Percentiles rank a stretch among this genome's conserved stretches.
Conservation (phyloP, 2,113 vertebrate species). For the Perca fluviatilis region DNA sequence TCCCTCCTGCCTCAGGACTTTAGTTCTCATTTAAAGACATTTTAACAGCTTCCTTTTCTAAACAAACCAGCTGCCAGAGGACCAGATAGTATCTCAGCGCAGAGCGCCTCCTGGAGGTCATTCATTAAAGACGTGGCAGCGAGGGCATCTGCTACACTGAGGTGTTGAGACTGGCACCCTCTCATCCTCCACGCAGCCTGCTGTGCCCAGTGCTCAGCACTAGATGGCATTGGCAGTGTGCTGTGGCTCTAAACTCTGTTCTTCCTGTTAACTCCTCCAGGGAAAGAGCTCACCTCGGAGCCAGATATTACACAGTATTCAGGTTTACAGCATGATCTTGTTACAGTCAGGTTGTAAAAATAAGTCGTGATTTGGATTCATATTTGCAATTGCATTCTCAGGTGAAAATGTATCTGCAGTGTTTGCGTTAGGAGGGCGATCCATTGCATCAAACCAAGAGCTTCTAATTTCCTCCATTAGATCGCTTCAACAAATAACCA, state of each 20-base stretch:
- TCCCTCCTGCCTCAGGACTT: conserved; percentile 69
- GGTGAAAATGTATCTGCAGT: not conserved
- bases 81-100: conserved; percentile 62
- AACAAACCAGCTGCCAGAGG: conserved; percentile 76
- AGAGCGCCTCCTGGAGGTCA: conserved; percentile 81
- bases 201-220: conserved; percentile 70
- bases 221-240: conserved; percentile 79
- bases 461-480: not conserved
- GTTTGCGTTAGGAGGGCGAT: not conserved
- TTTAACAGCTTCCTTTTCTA: conserved; percentile 87
- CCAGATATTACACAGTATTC: not conserved
- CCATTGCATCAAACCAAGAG: not conserved
- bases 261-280: conserved; percentile 38
- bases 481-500: not conserved
- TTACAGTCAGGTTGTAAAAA: not conserved
- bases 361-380: conserved; percentile 1
- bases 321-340: not conserved
- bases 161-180: conserved; percentile 18
- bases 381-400: not conserved
- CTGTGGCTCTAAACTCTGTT: conserved; percentile 20
- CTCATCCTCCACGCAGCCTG: conserved; percentile 32
- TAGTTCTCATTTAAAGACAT: conserved; percentile 75
- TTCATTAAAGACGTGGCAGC: conserved; percentile 14
- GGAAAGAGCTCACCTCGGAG: conserved; percentile 4
- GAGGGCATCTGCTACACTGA: not conserved